Conservation (phyloP, 2,797 vertebrate genomes). For the Spizella passerina region DNA sequence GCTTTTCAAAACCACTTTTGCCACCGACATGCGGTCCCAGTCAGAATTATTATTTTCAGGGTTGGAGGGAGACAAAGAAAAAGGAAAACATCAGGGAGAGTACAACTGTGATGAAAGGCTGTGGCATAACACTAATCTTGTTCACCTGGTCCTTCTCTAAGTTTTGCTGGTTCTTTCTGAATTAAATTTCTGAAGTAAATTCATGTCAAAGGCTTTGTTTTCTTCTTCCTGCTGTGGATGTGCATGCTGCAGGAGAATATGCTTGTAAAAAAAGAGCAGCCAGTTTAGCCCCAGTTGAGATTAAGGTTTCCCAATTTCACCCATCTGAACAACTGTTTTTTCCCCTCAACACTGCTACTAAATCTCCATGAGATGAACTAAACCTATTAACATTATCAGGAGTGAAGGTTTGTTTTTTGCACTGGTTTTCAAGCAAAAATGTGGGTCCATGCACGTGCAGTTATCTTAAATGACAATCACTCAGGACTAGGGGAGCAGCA, state of each 20-base stretch:
- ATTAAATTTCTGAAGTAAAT: background rate
- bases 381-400: background rate
- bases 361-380: background rate
- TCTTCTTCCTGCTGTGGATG: background rate
- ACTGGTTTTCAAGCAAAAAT: background rate
- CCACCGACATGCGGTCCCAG: background rate
- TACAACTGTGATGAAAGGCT: background rate
- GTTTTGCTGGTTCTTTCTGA: background rate
- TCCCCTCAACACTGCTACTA: background rate
- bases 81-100: background rate
- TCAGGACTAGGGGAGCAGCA: background rate
- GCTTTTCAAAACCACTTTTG: background rate
- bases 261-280: background rate
- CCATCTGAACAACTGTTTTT: rapidly evolving
- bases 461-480: background rate
- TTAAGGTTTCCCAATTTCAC: background rate
- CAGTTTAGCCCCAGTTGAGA: background rate
- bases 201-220: background rate
- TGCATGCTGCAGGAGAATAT: background rate
- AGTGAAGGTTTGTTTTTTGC: background rate
- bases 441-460: background rate
- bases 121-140: background rate
- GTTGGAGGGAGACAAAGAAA: background rate
- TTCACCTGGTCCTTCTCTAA: background rate
- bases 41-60: background rate